These are phyloP conservation scores for Cryptus viduatorius DNA, from an alignment of 2,888 invertebrate species.

Conservation along the genomic window DNA sequence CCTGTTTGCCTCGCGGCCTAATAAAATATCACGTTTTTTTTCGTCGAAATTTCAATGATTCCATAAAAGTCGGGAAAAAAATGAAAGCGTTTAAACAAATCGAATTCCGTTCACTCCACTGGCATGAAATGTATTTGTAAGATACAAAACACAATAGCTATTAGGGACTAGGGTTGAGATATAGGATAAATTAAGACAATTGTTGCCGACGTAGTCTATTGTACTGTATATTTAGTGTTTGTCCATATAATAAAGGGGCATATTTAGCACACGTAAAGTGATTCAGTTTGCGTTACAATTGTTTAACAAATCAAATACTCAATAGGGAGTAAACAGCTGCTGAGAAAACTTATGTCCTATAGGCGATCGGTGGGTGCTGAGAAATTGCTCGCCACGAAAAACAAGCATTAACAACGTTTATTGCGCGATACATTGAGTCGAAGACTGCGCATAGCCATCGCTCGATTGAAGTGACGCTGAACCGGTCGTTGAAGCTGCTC, in stretches of 20 bases:
- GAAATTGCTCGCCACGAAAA: constrained; percentile 10
- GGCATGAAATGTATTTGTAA: constrained; percentile 60
- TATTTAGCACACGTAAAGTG: constrained; percentile 69
- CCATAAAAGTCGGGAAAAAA: background rate
- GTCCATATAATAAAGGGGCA: constrained; percentile 77
- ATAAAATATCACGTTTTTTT: constrained; percentile 7
- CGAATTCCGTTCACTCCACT: constrained; percentile 43
- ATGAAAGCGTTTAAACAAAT: constrained; percentile 9
- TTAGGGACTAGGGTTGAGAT: constrained; percentile 53
- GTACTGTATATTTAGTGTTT: constrained; percentile 70
- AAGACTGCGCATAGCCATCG: constrained; percentile 95
- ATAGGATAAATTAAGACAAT: constrained; percentile 52
- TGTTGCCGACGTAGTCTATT: constrained; percentile 70
- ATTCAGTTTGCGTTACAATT: constrained; percentile 58
- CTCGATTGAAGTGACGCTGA: constrained; percentile 94
- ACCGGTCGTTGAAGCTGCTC: constrained; percentile 85
- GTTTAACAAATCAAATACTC: constrained; percentile 77
- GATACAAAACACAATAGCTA: constrained; percentile 42
- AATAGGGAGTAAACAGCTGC: constrained; percentile 72
- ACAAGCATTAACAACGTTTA: constrained; percentile 81
- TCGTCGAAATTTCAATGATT: background rate
- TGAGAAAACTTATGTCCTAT: constrained; percentile 67
- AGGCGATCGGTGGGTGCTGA: constrained; percentile 63
- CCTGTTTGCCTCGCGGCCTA: constrained; percentile 57
- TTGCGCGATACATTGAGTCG: constrained; percentile 85